Evolutionary conservation across 2,797 vertebrate species (phyloP).

Genomic region (Dicrostonyx torquatus): DNA sequence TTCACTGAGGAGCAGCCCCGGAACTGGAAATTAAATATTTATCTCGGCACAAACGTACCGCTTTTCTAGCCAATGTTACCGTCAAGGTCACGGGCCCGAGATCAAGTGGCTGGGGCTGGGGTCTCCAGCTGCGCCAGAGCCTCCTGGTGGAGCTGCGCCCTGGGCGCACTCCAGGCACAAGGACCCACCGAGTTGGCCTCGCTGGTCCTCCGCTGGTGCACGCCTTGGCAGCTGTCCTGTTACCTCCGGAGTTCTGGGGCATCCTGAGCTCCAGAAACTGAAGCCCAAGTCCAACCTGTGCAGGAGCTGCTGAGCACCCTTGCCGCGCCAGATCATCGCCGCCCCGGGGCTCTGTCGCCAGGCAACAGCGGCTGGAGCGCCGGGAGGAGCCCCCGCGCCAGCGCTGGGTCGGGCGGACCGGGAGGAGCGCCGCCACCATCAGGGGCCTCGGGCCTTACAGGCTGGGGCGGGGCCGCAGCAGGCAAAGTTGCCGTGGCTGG

Average conservation of each 20-base stretch:
- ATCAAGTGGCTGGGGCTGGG: neutral
- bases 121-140: neutral
- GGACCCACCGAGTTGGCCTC: neutral
- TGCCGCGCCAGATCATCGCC: neutral
- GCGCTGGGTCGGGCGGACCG: neutral
- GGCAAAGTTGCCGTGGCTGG: conserved; percentile 58
- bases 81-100: conserved; percentile 85
- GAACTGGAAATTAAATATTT: conserved; percentile 42
- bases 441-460: conserved; percentile 31
- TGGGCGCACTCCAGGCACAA: neutral
- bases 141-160: conserved; percentile 4
- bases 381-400: neutral
- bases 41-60: neutral
- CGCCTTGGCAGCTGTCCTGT: neutral
- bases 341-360: conserved; percentile 59
- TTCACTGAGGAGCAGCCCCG: neutral
- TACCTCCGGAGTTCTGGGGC: conserved; percentile 54
- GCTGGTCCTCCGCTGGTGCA: neutral
- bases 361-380: conserved; percentile 28
- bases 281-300: neutral
- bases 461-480: conserved; percentile 50
- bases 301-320: neutral
- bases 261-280: conserved; percentile 6
- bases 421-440: neutral
- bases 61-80: conserved; percentile 82